Percentiles rank a stretch among this genome's conserved stretches.
phyloP scores from a whole-genome alignment of 2,113 vertebrate species.

The Martes martes region DNA sequence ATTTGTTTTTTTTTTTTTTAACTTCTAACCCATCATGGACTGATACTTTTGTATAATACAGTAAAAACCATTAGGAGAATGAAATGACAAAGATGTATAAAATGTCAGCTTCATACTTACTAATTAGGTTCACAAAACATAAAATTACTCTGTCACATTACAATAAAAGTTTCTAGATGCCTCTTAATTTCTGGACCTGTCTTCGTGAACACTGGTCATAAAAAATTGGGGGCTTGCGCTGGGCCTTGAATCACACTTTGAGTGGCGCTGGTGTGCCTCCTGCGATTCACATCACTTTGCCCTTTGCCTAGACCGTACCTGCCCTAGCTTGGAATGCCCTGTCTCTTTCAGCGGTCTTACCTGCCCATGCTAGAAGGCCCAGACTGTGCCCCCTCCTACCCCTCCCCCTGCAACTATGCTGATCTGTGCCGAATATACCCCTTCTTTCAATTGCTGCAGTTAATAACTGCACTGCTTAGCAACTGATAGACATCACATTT shows the following conservation, averaged over 20 bases:
- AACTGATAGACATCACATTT: neutral
- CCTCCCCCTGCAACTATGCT: neutral
- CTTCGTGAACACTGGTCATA: neutral
- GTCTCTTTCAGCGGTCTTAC: neutral
- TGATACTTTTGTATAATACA: conserved; percentile 21
- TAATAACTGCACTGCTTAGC: neutral
- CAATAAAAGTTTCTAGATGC: conserved; percentile 23
- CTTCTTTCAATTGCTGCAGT: neutral
- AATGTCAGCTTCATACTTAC: conserved; percentile 16
- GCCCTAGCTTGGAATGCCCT: neutral
- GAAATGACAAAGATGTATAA: conserved; percentile 19
- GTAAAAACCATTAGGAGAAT: conserved; percentile 33
- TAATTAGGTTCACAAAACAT: neutral
- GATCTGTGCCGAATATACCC: neutral
- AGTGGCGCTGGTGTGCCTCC: neutral
- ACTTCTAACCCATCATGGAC: neutral
- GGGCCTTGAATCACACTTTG: neutral
- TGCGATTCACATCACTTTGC: conserved; percentile 2
- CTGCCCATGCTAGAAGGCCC: neutral
- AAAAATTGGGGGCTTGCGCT: neutral
- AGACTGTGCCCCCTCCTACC: neutral
- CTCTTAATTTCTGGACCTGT: neutral
- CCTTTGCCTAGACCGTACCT: neutral
- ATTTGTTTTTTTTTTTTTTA: neutral
- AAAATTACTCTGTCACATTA: neutral